Evolutionary conservation across 2,797 vertebrate species (phyloP).

Genomic region (Xerus rutilus): DNA sequence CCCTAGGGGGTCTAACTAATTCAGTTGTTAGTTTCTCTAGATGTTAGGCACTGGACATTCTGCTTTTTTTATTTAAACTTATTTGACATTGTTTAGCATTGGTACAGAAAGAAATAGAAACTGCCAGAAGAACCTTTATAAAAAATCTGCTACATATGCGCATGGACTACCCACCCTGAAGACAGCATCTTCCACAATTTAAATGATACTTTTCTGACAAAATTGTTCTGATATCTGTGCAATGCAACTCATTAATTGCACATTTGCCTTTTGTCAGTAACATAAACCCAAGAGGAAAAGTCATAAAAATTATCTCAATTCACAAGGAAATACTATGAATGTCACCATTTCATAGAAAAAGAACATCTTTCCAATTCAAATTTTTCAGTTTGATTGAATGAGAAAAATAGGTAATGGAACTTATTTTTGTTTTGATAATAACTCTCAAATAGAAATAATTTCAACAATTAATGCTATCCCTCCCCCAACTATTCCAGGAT

Average conservation of each 20-base stretch:
- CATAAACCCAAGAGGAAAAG: neutral
- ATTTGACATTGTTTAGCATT: conserved; percentile 8
- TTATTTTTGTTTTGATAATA: neutral
- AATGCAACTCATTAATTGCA: neutral
- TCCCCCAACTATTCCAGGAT: neutral
- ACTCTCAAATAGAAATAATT: conserved; percentile 50
- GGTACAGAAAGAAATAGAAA: neutral
- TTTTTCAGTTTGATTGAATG: neutral
- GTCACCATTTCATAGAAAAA: neutral
- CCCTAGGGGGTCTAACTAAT: neutral
- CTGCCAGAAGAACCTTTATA: neutral
- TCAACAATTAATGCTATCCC: conserved; percentile 6
- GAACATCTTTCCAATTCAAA: neutral
- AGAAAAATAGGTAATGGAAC: neutral
- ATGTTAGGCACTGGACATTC: neutral
- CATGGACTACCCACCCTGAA: neutral
- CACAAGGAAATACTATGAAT: neutral
- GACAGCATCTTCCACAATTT: neutral
- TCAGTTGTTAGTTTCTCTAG: neutral
- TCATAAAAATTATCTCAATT: neutral
- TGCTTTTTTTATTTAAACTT: neutral
- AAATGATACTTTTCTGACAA: neutral
- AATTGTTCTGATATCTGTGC: neutral
- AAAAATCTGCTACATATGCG: neutral
- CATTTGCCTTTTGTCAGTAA: neutral